phyloP scores from a whole-genome alignment of 2,888 invertebrate species.

The Eueremaeus valkanovi region DNA sequence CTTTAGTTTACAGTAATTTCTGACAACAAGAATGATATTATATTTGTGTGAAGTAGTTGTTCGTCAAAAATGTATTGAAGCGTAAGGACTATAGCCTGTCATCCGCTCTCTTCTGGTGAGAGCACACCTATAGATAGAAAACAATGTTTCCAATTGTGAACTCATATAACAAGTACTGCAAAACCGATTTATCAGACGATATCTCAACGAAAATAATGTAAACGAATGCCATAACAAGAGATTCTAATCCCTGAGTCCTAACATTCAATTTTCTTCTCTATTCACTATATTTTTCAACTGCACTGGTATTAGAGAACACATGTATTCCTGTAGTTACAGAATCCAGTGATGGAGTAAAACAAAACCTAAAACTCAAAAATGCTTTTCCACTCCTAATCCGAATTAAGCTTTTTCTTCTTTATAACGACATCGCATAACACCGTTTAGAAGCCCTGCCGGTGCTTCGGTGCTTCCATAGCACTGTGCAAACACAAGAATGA shows the following conservation, averaged over 20 bases:
- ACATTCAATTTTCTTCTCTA: neutral
- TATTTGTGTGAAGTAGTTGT: neutral
- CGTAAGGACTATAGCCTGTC: neutral
- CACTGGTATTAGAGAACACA: neutral
- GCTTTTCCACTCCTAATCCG: neutral
- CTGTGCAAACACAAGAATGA: neutral
- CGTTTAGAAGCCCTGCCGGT: neutral
- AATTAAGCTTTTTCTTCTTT: neutral
- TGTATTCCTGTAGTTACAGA: neutral
- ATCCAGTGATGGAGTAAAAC: neutral
- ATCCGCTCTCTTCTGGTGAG: neutral
- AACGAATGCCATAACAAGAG: no score
- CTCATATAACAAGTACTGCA: neutral
- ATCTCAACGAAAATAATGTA: neutral
- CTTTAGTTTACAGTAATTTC: neutral
- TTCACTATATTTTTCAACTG: neutral
- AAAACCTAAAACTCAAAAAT: conserved; percentile 22
- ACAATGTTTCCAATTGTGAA: neutral
- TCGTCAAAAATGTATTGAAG: neutral
- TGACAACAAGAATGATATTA: conserved; percentile 1
- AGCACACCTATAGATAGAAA: neutral
- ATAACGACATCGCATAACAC: neutral
- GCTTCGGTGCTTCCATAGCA: no score
- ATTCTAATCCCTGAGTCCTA: no score
- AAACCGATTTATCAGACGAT: neutral